Evolutionary conservation across 2,797 vertebrate genomes (phyloP), one percentile per base, ranked within the genome.

Genomic region (Myoxocephalus aenaeus): DNA sequence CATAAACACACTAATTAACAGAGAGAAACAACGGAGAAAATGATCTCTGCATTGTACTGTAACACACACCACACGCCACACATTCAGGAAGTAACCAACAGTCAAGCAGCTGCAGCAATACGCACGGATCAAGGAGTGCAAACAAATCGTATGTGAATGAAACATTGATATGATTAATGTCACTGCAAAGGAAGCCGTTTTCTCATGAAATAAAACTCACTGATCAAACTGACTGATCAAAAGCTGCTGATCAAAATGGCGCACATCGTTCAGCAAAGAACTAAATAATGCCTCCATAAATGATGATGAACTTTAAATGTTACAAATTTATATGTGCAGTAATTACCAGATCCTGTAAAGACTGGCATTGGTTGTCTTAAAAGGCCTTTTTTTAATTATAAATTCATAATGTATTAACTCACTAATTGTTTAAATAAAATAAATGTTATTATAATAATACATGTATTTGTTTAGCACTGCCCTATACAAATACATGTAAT

Each of bases 131-230:
- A 68, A 73, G 22, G 40, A 61, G 42, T 20, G n/a, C 25, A 61
- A 65, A 38, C 42, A 14, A 27, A 67, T 18, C 13, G 22, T 27
- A 42, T 12, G 50, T 54, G 44, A 56, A 65, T 66, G 63, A 72
- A 74, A 80, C 32, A 70, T 2, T 11, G 20, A 48, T n/a, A 7
- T 73, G 27, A 79, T 56, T 66, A 56, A 75, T 57, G 69, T n/a
- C n/a, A 73, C 57, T 46, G 25, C 7, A 57, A 13, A 46, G 51
- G 20, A 44, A n/a, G 36, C 7, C 1, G 15, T 29, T 54, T 64
- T 4, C 14, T 57, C 22, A 14, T 65, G 64, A 18, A 70, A 81
- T 22, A 54, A 10, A 3, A 36, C 40, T 40, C 4, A 18, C 22
- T 71, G 29, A 25, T 11, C 34, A 34, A 34, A 34, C 34, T 34